Evolutionary conservation across 1,140 invertebrate genomes (phyloP).

Genomic region (Bombus ignitus): DNA sequence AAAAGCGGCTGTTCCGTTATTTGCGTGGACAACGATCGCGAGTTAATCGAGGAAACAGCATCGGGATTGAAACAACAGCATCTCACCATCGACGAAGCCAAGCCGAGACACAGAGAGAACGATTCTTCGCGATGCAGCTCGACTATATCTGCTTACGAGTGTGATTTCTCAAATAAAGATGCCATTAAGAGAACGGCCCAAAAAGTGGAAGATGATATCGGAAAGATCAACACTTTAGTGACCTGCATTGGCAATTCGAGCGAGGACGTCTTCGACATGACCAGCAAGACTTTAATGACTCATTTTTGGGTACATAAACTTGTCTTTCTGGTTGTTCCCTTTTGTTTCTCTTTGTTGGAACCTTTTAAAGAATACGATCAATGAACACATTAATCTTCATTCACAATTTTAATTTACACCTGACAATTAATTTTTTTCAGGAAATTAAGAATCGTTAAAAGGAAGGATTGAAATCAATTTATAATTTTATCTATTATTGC

Average conservation of each 20-base stretch:
- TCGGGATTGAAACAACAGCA: constrained; percentile 57
- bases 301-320: constrained; percentile 77
- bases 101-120: constrained; percentile 55
- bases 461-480: too few relatives aligned
- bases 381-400: too few relatives aligned
- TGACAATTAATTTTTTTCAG: too few relatives aligned
- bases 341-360: background rate
- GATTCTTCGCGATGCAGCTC: background rate
- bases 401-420: too few relatives aligned
- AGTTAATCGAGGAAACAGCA: constrained; percentile 64
- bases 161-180: constrained; percentile 70
- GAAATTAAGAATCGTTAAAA: too few relatives aligned
- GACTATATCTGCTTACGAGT: constrained; percentile 65
- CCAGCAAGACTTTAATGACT: constrained; percentile 76
- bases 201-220: constrained; percentile 75
- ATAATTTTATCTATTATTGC: too few relatives aligned
- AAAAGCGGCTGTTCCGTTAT: constrained; percentile 75
- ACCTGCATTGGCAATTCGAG: constrained; percentile 72
- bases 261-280: constrained; percentile 72
- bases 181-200: constrained; percentile 70
- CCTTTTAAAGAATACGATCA: too few relatives aligned
- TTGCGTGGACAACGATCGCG: constrained; percentile 74
- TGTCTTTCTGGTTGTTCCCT: background rate
- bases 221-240: constrained; percentile 76
- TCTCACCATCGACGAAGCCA: constrained; percentile 54